Evolutionary conservation across 2,888 invertebrate species (phyloP).

Genomic region (Dinocampus coccinellae): DNA sequence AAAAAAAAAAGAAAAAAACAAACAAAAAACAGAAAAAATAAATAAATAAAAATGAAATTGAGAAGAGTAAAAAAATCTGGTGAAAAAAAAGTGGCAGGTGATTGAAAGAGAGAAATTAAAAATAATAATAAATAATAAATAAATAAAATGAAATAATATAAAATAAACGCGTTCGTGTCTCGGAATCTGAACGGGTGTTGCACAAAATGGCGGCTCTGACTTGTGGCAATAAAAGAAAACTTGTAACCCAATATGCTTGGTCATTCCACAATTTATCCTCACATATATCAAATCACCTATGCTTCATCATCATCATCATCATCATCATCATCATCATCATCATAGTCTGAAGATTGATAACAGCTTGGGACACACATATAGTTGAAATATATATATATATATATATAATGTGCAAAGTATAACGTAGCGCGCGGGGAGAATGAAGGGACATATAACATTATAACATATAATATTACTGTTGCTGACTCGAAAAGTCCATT

Average conservation of each 20-base stretch:
- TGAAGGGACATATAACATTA: too few species aligned
- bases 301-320: constrained; percentile 6
- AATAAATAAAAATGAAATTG: constrained; percentile 5
- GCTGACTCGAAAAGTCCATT: constrained; percentile 18
- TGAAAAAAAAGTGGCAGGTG: constrained; percentile 19
- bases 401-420: constrained; percentile 8
- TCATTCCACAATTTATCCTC: neutral
- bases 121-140: neutral
- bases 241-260: neutral
- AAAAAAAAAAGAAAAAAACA: too few species aligned
- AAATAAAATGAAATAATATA: constrained; percentile 14
- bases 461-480: constrained; percentile 12
- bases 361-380: neutral
- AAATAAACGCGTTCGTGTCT: neutral
- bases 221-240: constrained; percentile 17
- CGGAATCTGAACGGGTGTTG: constrained; percentile 15
- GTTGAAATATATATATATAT: too few species aligned
- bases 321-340: neutral
- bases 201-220: constrained; percentile 34
- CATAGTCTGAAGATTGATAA: neutral
- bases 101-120: neutral
- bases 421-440: constrained; percentile 24
- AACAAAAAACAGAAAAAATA: neutral
- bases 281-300: constrained; percentile 1
- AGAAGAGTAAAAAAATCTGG: constrained; percentile 14